These are phyloP conservation scores for Condylura cristata DNA, from an alignment of 2,113 vertebrate species.

Conservation along the genomic window DNA sequence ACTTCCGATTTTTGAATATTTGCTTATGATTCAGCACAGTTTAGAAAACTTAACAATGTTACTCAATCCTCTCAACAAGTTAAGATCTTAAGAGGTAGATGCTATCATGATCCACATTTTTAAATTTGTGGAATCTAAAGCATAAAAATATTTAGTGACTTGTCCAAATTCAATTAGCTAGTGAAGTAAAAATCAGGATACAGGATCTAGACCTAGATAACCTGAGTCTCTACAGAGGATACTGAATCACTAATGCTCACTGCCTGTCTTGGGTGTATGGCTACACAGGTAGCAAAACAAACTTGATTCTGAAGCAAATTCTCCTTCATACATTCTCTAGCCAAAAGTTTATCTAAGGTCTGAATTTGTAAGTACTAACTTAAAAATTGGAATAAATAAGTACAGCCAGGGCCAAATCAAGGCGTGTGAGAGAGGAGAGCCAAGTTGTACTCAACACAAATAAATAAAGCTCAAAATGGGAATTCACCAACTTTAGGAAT, in stretches of 20 bases:
- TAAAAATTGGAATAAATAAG: not conserved
- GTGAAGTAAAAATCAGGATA: not conserved
- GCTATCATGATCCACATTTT: not conserved
- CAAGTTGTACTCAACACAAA: not conserved
- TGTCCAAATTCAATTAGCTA: not conserved
- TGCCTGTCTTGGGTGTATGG: constrained; percentile 16
- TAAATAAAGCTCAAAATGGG: not conserved
- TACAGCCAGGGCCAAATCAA: not conserved
- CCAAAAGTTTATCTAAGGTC: not conserved
- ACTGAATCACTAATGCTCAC: not conserved
- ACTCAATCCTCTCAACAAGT: not conserved
- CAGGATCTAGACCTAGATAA: not conserved
- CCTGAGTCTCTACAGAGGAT: not conserved
- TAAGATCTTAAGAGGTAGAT: not conserved
- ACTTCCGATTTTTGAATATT: not conserved
- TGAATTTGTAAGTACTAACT: not conserved
- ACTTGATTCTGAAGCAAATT: constrained; percentile 23
- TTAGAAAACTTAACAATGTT: constrained; percentile 1
- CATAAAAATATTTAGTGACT: not conserved
- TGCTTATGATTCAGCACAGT: not conserved
- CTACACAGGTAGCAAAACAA: not conserved
- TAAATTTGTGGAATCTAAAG: not conserved
- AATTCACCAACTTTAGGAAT: not conserved
- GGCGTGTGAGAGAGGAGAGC: not conserved
- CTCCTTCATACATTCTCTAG: not conserved